Conservation (phyloP, 2,113 vertebrate genomes). For the Oriolus oriolus region DNA sequence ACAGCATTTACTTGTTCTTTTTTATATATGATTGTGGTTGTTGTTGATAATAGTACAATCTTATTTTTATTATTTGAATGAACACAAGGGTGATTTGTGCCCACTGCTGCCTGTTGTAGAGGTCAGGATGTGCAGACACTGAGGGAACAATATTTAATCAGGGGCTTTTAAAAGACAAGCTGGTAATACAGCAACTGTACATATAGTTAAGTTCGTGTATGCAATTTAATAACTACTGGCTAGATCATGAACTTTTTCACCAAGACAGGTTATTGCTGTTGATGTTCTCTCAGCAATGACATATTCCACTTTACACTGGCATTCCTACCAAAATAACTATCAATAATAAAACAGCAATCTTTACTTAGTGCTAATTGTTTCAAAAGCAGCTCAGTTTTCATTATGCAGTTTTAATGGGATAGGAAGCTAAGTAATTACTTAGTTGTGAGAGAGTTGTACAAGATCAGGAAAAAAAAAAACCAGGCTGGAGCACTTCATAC, state of each 20-base stretch:
- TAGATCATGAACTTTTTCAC: background rate
- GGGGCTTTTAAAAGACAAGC: background rate
- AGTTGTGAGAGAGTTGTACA: background rate
- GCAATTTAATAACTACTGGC: background rate
- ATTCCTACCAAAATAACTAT: background rate
- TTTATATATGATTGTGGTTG: background rate
- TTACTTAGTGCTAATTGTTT: background rate
- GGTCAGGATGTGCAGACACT: background rate
- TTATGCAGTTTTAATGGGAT: background rate
- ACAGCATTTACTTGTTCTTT: background rate
- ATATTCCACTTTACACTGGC: background rate
- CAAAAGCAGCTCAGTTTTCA: background rate
- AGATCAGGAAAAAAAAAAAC: background rate
- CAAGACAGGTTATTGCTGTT: background rate
- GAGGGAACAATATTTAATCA: background rate
- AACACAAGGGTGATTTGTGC: background rate
- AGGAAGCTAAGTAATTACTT: background rate
- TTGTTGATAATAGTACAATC: background rate
- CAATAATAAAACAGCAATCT: background rate
- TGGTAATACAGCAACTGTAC: background rate
- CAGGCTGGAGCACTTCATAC: background rate
- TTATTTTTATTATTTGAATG: background rate
- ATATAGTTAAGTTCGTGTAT: background rate
- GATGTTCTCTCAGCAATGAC: background rate
- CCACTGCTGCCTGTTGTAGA: background rate